phyloP scores from a whole-genome alignment of 2,113 vertebrate species.

The Hippoglossus stenolepis region DNA sequence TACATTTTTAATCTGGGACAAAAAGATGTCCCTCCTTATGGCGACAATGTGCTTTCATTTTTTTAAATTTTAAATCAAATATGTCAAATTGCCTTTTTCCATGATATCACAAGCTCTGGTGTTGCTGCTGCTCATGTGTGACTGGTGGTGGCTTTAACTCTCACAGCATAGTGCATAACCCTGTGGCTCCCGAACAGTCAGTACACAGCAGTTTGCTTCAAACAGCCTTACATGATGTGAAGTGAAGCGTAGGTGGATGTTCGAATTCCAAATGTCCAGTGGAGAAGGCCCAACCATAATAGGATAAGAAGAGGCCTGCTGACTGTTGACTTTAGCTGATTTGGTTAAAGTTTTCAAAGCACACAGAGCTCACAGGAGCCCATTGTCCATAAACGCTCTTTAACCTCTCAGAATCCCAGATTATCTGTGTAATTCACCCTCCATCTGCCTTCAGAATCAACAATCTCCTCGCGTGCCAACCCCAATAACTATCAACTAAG shows the following conservation, averaged over 20 bases:
- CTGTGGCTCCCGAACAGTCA: neutral
- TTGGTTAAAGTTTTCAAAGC: slow-evolving; percentile 56
- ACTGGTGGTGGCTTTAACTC: neutral
- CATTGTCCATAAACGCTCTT: neutral
- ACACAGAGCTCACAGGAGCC: neutral
- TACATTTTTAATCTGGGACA: neutral
- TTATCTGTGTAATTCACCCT: neutral
- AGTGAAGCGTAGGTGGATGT: slow-evolving; percentile 44
- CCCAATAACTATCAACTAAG: neutral
- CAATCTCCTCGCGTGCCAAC: neutral
- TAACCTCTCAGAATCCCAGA: neutral
- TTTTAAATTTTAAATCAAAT: neutral
- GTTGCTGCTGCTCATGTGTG: neutral
- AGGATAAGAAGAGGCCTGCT: slow-evolving; percentile 52
- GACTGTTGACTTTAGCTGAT: slow-evolving; percentile 56
- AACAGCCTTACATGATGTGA: slow-evolving; percentile 19
- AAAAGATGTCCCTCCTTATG: neutral
- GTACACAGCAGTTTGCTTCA: slow-evolving; percentile 12
- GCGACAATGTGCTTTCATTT: neutral
- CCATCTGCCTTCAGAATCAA: neutral
- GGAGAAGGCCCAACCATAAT: slow-evolving; percentile 54
- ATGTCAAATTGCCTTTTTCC: neutral
- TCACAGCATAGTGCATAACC: neutral
- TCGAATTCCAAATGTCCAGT: slow-evolving; percentile 68
- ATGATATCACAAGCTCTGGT: neutral